Percentiles rank a stretch among this genome's conserved stretches.
phyloP scores from a whole-genome alignment of 2,113 vertebrate species.

The Cyphomyrus discorhynchus region DNA sequence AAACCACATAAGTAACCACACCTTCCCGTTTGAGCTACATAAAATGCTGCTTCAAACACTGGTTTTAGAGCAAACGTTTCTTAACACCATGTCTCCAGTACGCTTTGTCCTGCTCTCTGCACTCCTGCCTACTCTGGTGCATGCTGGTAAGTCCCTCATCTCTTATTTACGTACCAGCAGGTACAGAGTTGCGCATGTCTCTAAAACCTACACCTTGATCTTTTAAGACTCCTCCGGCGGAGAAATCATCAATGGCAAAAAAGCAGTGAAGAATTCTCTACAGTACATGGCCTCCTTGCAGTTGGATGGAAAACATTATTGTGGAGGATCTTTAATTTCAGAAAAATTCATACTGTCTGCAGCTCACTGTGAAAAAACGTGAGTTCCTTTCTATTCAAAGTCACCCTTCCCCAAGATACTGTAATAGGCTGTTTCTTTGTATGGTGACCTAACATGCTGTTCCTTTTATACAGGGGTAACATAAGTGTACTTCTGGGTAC shows the following conservation, averaged over 20 bases:
- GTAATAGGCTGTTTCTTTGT: neutral
- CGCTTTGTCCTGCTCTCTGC: neutral
- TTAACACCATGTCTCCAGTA: neutral
- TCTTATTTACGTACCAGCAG: neutral
- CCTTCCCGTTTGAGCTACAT: neutral
- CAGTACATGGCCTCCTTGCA: conserved; percentile 40
- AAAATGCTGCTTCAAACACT: neutral
- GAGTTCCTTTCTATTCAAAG: neutral
- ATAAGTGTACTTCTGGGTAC: conserved; percentile 53
- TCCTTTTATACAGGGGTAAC: neutral
- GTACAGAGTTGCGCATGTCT: too few relatives aligned
- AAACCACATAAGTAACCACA: neutral
- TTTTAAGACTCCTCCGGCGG: conserved; percentile 22
- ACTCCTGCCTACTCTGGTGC: neutral
- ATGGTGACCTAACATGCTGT: neutral
- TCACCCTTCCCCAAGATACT: neutral
- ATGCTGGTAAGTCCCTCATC: conserved; percentile 2
- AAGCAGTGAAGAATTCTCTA: conserved; percentile 18
- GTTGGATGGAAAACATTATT: neutral
- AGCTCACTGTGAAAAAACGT: conserved; percentile 47
- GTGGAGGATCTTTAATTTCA: conserved; percentile 39
- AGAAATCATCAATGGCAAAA: conserved; percentile 34
- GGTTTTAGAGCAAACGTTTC: neutral
- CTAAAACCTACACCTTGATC: neutral
- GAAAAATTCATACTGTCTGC: conserved; percentile 34